Conservation (phyloP, 2,888 invertebrate genomes). For the Caradrina kadenii region DNA sequence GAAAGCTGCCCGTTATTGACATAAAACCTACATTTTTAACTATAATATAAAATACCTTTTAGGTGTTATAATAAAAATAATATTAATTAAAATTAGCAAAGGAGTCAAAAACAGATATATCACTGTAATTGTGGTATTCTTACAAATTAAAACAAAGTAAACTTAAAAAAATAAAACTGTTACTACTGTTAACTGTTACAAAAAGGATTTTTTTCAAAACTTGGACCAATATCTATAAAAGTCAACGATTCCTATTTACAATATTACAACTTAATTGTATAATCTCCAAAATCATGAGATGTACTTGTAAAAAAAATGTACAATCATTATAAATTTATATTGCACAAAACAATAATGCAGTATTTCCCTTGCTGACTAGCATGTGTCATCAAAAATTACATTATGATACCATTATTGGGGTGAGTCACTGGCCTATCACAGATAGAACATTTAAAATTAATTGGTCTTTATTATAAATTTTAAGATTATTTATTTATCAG, state of each 20-base stretch:
- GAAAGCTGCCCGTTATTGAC: neutral
- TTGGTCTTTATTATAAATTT: slow-evolving; percentile 4
- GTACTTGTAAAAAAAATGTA: neutral
- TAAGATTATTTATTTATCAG: slow-evolving; percentile 58
- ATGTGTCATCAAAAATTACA: slow-evolving; percentile 21
- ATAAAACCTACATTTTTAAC: neutral
- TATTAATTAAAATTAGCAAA: neutral
- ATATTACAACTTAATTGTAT: neutral
- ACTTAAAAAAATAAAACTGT: neutral
- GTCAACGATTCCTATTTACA: neutral
- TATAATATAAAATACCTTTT: neutral
- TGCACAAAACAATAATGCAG: neutral
- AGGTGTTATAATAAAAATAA: neutral
- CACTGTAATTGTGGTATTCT: neutral
- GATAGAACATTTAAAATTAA: slow-evolving; percentile 7
- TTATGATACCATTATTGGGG: slow-evolving; percentile 7
- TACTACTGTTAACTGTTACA: no score
- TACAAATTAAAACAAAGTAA: neutral
- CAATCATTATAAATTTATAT: neutral
- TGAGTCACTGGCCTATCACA: slow-evolving; percentile 29
- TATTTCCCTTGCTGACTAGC: slow-evolving; percentile 30
- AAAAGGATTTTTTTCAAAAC: neutral
- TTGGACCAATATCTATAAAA: neutral
- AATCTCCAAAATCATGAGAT: neutral
- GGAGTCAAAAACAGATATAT: neutral